phyloP scores from a whole-genome alignment of 1,140 invertebrate species.

The Nomia melanderi region DNA sequence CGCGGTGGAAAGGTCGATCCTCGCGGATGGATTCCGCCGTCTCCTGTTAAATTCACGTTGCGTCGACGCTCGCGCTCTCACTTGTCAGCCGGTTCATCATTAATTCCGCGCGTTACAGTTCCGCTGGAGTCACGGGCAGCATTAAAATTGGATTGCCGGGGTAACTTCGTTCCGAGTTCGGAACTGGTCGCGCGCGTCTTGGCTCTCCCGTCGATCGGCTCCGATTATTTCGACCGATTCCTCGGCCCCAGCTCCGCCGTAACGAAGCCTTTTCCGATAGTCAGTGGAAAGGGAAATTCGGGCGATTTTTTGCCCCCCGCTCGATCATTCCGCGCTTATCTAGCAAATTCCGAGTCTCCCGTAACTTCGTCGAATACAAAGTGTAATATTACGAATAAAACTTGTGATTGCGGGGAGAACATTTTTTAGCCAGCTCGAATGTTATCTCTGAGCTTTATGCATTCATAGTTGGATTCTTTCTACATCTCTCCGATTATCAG shows the following conservation, averaged over 20 bases:
- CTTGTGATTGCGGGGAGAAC: no score
- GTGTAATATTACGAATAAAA: no score
- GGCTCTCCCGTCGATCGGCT: slow-evolving; percentile 1
- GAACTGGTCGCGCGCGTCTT: slow-evolving; percentile 13
- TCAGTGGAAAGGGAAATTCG: no score
- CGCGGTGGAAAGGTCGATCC: not conserved
- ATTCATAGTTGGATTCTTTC: no score
- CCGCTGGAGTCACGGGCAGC: slow-evolving; percentile 10
- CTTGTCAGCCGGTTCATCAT: slow-evolving; percentile 23
- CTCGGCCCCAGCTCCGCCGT: not conserved
- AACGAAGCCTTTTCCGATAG: slow-evolving; percentile 25
- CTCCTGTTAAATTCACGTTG: slow-evolving; percentile 14
- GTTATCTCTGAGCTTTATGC: no score
- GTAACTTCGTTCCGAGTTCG: slow-evolving; percentile 11
- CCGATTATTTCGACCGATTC: slow-evolving; percentile 25
- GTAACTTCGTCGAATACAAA: no score
- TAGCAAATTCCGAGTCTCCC: no score
- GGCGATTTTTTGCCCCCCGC: no score
- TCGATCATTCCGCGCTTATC: no score
- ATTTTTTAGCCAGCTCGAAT: no score
- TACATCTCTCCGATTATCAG: no score
- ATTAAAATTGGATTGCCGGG: slow-evolving; percentile 19
- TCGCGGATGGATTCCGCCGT: not conserved
- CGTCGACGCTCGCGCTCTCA: slow-evolving; percentile 1
- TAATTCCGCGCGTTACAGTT: slow-evolving; percentile 24